Base-by-base conservation (phyloP, 1,140 invertebrate genomes). In the Bradynema listronoti region DNA sequence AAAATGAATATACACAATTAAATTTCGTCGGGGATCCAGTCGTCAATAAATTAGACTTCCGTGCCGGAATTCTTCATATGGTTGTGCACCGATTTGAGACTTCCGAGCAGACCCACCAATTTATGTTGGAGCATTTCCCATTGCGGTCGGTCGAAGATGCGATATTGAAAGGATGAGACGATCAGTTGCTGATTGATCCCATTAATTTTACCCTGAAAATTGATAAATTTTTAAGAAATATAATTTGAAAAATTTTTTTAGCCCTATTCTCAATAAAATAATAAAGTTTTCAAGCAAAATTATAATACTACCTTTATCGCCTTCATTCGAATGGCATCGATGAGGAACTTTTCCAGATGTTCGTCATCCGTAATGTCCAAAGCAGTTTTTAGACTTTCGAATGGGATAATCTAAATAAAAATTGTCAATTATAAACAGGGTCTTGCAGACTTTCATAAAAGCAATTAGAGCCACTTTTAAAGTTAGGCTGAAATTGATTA, bases 171-270 rank as follows among this genome's bases (percentile, higher is more conserved):
- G 42, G 63, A 56, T 16, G 46, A 67, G 34, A 75, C 64, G 24
- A 71, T 24, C 16, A 75, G 65, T 54, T 62, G 53, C n/a, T 53
- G 56, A 11, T 57, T 47, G 29, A 61, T 47, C 32, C 75, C 71
- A 49, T 75, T 72, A 25, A 75, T 68, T 54, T 75, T 75, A 14
- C 75, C 73, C 73, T 77, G 55, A 11, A 68, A 74, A 52, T n/a
- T n/a, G n/a, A n/a, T n/a, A n/a, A n/a, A n/a, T n/a, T n/a, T n/a
- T n/a, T n/a, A n/a, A n/a, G n/a, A n/a, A n/a, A n/a, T n/a, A n/a
- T n/a, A n/a, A n/a, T n/a, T n/a, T n/a, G n/a, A n/a, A n/a, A n/a
- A n/a, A n/a, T n/a, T n/a, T n/a, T n/a, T n/a, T n/a, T n/a, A n/a
- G n/a, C n/a, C n/a, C n/a, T n/a, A n/a, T n/a, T n/a, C n/a, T n/a